Percentiles rank a stretch among this genome's conserved stretches.
Conservation (phyloP, 2,113 vertebrate species). For the Rhinoderma darwinii region DNA sequence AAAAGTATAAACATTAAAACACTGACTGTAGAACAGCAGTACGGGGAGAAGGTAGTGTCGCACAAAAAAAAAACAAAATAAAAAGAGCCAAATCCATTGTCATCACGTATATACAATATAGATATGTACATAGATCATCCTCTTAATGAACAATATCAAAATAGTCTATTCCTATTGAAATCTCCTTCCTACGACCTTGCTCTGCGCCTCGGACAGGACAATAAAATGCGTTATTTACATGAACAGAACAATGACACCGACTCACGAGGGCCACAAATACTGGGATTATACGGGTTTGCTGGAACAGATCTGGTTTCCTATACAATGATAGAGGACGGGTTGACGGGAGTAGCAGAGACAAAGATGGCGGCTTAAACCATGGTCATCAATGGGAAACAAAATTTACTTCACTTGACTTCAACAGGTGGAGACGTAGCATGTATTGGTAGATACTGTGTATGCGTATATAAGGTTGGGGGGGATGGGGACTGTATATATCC, state of each 20-base stretch:
- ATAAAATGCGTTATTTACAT: slow-evolving; percentile 89
- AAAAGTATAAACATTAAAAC: slow-evolving; percentile 93
- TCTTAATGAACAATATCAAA: slow-evolving; percentile 93
- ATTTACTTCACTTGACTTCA: neutral
- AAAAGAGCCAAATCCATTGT: slow-evolving; percentile 80
- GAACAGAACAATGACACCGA: slow-evolving; percentile 76
- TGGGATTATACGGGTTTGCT: neutral
- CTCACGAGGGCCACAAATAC: slow-evolving; percentile 80
- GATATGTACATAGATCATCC: slow-evolving; percentile 89
- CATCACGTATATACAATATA: slow-evolving; percentile 95
- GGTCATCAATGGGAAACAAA: neutral
- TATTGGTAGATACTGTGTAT: neutral
- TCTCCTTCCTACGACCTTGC: slow-evolving; percentile 75
- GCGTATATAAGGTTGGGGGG: no score
- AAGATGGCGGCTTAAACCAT: neutral
- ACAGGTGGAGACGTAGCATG: neutral
- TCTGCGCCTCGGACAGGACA: slow-evolving; percentile 79
- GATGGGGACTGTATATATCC: no score
- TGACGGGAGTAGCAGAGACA: neutral
- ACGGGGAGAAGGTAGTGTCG: slow-evolving; percentile 87
- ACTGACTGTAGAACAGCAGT: slow-evolving; percentile 92
- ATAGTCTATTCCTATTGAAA: slow-evolving; percentile 86
- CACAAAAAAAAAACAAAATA: slow-evolving; percentile 66
- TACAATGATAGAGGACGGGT: neutral
- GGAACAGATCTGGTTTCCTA: neutral